Evolutionary conservation across 2,888 invertebrate genomes (phyloP).

Genomic region (Erebia epiphron): DNA sequence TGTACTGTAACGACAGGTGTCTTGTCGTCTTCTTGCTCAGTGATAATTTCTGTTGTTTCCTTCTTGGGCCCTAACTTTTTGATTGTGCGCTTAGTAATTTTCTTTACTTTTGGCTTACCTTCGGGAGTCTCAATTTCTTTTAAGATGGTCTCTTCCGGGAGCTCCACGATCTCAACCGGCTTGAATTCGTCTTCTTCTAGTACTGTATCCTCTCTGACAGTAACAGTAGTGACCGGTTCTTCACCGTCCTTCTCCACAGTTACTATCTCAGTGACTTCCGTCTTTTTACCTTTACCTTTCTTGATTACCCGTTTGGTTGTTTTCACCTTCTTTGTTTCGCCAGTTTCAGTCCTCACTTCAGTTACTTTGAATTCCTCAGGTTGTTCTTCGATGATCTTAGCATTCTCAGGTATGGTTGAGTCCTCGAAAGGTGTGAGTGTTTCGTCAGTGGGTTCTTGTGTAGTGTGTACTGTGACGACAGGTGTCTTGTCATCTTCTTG

Average conservation of each 20-base stretch:
- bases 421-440: constrained; percentile 42
- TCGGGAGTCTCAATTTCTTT: constrained; percentile 50
- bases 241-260: constrained; percentile 13
- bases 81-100: constrained; percentile 39
- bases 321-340: constrained; percentile 43
- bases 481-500: constrained; percentile 25
- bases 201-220: constrained; percentile 19
- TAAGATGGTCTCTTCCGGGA: constrained; percentile 3
- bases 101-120: constrained; percentile 48
- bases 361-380: constrained; percentile 50
- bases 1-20: constrained; percentile 4
- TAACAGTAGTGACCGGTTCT: constrained; percentile 46
- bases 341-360: constrained; percentile 61
- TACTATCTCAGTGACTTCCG: constrained; percentile 7
- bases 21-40: constrained; percentile 48
- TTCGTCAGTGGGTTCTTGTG: constrained; percentile 41
- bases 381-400: constrained; percentile 23
- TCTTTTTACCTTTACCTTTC: constrained; percentile 1
- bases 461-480: constrained; percentile 44
- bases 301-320: constrained; percentile 1
- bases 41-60: constrained; percentile 38
- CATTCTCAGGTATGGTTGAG: constrained; percentile 28
- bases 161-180: constrained; percentile 13
- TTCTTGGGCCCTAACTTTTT: constrained; percentile 53
- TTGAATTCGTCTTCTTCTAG: constrained; percentile 43